Base-by-base conservation (phyloP, 2,888 invertebrate species). In the Ethmia dodecea region DNA sequence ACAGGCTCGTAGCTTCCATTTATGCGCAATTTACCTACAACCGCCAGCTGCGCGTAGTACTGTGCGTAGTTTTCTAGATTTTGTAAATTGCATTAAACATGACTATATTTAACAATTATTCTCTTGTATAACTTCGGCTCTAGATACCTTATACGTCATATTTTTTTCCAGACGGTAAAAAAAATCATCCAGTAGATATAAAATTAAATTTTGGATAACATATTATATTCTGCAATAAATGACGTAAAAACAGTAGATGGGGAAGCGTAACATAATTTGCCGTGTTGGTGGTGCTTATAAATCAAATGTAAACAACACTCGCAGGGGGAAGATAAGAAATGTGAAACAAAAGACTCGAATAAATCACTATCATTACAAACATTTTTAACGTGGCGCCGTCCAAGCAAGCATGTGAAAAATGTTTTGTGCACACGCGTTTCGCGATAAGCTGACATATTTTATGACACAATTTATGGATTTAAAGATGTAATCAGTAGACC, bases 231-330 rank as follows among this genome's bases (percentile, higher is more conserved):
- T 41, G 40, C 53, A 60, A 62, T 59, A 69, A 70, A 70, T 64
- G 62, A 64, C 54, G 60, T 60, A 66, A 67, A 68, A 67, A 66
- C 63, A 60, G 53, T 52, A 58, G 55, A 61, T 47, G 55, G 62
- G 61, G 46, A 18, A 52, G 40, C 52, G 60, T 61, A 73, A 71
- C 60, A 60, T 64, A 66, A 73, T 74, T 72, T 67, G 56, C 56
- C 48, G 55, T 65, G 60, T 65, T 52, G 51, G 58, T 47, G 25
- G 55, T 48, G 46, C 36, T 49, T 55, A 66, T 73, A 70, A 73
- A 71, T 74, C 68, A 70, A 68, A 73, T 63, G 66, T 62, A 71
- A 72, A 74, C 66, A 70, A 52, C 60, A 61, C 52, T 55, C 53
- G 45, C 40, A 38, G 42, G 33, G 38, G 37, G 37, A 31, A 47